Evolutionary conservation across 2,888 invertebrate species (phyloP).

Genomic region (Petrophora chlorosata): DNA sequence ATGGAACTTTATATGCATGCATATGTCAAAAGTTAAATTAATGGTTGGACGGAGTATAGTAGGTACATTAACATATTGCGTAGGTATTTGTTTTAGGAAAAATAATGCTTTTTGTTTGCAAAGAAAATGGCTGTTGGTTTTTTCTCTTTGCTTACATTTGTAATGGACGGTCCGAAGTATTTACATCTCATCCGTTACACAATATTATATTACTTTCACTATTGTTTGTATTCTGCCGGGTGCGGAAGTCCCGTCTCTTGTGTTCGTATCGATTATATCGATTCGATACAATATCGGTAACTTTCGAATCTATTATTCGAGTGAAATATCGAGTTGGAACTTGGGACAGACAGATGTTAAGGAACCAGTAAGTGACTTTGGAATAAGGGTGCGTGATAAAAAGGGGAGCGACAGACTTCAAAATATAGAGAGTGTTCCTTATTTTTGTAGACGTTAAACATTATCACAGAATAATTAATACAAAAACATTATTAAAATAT

Average conservation of each 20-base stretch:
- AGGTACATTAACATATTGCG: too few species aligned
- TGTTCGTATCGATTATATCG: conserved; percentile 32
- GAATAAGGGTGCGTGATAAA: conserved; percentile 45
- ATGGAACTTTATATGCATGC: too few species aligned
- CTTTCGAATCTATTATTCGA: conserved; percentile 27
- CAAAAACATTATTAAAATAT: too few species aligned
- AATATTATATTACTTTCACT: conserved; percentile 54
- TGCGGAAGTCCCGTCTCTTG: conserved; percentile 54
- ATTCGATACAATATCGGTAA: conserved; percentile 39
- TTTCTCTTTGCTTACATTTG: neutral
- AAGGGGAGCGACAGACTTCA: conserved; percentile 35
- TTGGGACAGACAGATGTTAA: conserved; percentile 68
- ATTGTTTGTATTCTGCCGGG: conserved; percentile 38
- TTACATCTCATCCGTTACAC: conserved; percentile 40
- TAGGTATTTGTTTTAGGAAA: too few species aligned
- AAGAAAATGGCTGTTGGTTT: neutral
- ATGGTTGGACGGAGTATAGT: too few species aligned
- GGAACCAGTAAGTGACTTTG: conserved; percentile 61
- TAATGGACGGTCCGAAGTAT: conserved; percentile 9
- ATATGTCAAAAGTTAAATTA: too few species aligned
- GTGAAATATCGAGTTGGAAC: conserved; percentile 38
- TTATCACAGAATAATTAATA: too few species aligned
- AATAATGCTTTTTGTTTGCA: too few species aligned
- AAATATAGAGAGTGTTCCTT: conserved; percentile 49
- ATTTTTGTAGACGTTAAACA: too few species aligned